Evolutionary conservation across 2,797 vertebrate genomes (phyloP), one percentile per base, ranked within the genome.

Genomic region (Jordanella pulchra): DNA sequence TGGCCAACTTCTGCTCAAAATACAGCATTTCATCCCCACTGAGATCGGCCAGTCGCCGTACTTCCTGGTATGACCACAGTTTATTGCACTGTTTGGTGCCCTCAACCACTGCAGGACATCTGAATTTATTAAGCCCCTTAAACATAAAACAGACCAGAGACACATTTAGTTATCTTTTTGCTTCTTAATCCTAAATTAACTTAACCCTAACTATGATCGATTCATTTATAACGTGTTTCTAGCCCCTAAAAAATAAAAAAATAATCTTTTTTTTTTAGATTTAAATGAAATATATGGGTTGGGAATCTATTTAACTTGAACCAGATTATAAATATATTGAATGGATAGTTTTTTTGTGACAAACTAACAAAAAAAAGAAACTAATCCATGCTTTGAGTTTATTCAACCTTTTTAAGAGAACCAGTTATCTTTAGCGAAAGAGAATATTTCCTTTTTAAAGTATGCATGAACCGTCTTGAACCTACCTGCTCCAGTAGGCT

Each of bases 41-140:
- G 64, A 94, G 69, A 28, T 89, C 76, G 12, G 93, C 93, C 83
- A 93, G 56, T 54, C 83, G 84, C 50, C 92, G 84, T 32, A 94
- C 91, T 72, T 94, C 93, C 18, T 80, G 44, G 72, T 94, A 94
- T 0, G 87, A 53, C 93, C 90, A 94, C 65, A 27, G 66, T 3
- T 12, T 53, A 10, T 85, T 82, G 78, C 93, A 94, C 64, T 13
- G 55, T 1, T 32, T 63, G 55, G 25, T 72, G 0, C 0, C 64
- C 0, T 72, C 64, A 17, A 77, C 12, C 65, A 55, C 2, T 1
- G 75, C 75, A 0, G 64, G 64, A 67, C 93, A 94, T 55, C 27
- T 50, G 74, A 94, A 94, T 70, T 73, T 87, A 32, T 61, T 44
- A 53, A 51, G 32, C 0, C 75, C 75, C 93, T 93, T 48, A 6